A percentile compares a stretch with the other conserved stretches of the same genome.
Evolutionary conservation across 2,113 vertebrate genomes (phyloP).

Genomic region (Antidorcas marsupialis): DNA sequence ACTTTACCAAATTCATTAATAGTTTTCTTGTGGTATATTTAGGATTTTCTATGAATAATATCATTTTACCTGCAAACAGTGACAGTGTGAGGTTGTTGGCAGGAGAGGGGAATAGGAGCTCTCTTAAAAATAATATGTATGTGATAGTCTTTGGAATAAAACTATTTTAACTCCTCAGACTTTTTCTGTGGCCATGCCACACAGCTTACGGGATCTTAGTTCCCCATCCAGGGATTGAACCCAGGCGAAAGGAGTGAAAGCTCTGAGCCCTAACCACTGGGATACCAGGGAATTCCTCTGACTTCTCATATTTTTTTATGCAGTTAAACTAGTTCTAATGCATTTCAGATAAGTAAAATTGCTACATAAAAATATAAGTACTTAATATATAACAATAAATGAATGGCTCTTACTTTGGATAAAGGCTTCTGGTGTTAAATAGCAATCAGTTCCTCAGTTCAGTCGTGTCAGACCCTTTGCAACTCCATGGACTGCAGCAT

Average conservation of each 20-base stretch:
- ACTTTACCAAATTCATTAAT: background rate
- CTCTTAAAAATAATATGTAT: background rate
- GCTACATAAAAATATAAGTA: background rate
- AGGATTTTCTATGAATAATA: background rate
- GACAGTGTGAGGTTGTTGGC: background rate
- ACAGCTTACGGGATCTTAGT: background rate
- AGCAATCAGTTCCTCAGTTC: background rate
- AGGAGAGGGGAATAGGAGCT: background rate
- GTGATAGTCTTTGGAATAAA: background rate
- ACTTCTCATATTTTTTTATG: background rate
- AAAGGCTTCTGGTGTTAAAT: background rate
- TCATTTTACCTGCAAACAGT: background rate
- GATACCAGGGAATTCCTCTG: accelerated
- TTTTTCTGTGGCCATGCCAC: background rate
- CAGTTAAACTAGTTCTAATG: background rate
- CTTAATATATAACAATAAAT: background rate
- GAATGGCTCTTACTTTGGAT: background rate
- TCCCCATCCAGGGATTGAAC: background rate
- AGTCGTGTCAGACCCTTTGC: background rate
- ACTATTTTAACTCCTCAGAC: background rate
- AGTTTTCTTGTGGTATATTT: background rate
- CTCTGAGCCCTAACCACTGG: background rate
- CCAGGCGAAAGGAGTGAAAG: background rate
- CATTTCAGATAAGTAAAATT: background rate
- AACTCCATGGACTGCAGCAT: background rate